Base-by-base conservation (phyloP, 2,113 vertebrate species). In the Elgaria multicarinata region DNA sequence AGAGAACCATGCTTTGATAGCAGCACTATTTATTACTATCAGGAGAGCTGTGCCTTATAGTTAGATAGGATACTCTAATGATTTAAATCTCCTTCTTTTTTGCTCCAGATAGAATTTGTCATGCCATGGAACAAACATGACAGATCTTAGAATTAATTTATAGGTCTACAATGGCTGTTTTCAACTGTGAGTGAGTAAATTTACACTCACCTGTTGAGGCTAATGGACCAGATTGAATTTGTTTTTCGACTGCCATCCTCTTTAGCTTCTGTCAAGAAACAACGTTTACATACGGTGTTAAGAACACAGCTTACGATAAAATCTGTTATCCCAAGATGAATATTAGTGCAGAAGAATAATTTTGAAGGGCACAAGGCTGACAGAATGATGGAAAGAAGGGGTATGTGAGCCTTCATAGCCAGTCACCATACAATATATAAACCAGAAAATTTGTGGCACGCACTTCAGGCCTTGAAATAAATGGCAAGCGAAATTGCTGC, bases 121-220 rank as follows among this genome's bases (percentile, higher is more conserved):
- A 83, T 91, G 76, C 78, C 88, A 31, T 84, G 90, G 78, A 94
- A 81, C 50, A 91, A 93, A 83, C 67, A 85, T 9, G 86, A 87
- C 90, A 87, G 14, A 84, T 85, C 18, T 10, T 71, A 91, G 87
- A 33, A 80, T 94, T 90, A 89, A 33, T 31, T 86, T 94, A 89
- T 77, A 82, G 13, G 55, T 90, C 44, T 83, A 44, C n/a, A 69
- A 13, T 36, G 4, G 36, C 87, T 72, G 33, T 5, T 92, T 50
- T 91, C 64, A 87, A 80, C 90, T 69, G 75, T 85, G 28, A 24
- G 7, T 88, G 80, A 44, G 86, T 89, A 93, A 87, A 94, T 88
- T 93, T 93, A 46, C 83, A 46, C 84, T 31, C 81, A 87, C 62
- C 83, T 80, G 71, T 76, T n/a, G 1, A 28, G 46, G 91, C 87